phyloP scores from a whole-genome alignment of 1,140 invertebrate species.

The Zaprionus davidi region DNA sequence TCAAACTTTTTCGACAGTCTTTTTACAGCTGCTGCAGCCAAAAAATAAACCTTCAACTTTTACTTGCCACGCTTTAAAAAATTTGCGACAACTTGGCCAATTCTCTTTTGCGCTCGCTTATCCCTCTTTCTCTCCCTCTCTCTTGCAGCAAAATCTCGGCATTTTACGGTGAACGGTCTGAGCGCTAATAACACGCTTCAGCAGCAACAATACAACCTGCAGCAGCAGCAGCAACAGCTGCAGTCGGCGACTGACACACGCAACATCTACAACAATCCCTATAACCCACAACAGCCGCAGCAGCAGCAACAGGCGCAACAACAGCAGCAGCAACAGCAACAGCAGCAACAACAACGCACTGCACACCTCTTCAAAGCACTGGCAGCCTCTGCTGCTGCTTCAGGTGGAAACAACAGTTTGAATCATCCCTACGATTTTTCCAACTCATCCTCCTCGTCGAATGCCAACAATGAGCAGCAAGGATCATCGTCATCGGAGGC shows the following conservation, averaged over 20 bases:
- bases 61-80: background rate
- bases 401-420: constrained; percentile 61
- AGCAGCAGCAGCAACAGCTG: constrained; percentile 64
- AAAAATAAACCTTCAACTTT: constrained; percentile 15
- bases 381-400: constrained; percentile 54
- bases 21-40: background rate
- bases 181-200: constrained; percentile 78
- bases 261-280: constrained; percentile 82
- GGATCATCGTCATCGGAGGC: constrained; percentile 76
- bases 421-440: constrained; percentile 80
- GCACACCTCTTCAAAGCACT: constrained; percentile 72
- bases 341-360: constrained; percentile 61
- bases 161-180: constrained; percentile 81
- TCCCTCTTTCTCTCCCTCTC: constrained; percentile 2
- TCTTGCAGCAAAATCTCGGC: constrained; percentile 77
- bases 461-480: constrained; percentile 75
- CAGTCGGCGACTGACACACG: constrained; percentile 72
- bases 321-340: constrained; percentile 53
- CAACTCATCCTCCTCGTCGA: constrained; percentile 72
- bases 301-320: constrained; percentile 47
- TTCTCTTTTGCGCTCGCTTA: constrained; percentile 17
- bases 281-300: constrained; percentile 66
- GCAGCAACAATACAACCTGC: constrained; percentile 73
- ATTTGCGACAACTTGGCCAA: background rate
- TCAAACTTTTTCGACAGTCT: constrained; percentile 30